Evolutionary conservation across 2,888 invertebrate species (phyloP).

Genomic region (Merodon equestris): DNA sequence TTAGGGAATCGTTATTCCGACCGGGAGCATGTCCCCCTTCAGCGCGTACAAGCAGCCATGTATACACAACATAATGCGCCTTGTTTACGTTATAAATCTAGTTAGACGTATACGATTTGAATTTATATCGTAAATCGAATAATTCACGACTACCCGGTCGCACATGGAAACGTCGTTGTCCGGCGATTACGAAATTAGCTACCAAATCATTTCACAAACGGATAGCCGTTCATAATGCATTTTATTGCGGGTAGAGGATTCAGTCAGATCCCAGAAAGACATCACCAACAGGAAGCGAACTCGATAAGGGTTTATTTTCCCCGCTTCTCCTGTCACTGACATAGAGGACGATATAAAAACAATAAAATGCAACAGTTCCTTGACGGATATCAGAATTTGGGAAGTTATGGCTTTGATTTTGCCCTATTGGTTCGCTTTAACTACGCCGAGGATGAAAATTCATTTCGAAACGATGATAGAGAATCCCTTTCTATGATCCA

Average conservation of each 20-base stretch:
- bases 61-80: not conserved
- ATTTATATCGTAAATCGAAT: constrained; percentile 66
- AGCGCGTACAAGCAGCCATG: constrained; percentile 2
- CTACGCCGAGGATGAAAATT: no score
- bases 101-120: constrained; percentile 57
- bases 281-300: no score
- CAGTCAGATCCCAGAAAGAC: no score
- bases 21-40: constrained; percentile 1
- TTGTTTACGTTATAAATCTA: constrained; percentile 57
- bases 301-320: no score
- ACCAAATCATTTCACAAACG: constrained; percentile 58
- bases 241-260: constrained; percentile 12
- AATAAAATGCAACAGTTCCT: no score
- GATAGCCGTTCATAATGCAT: constrained; percentile 57
- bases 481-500: no score
- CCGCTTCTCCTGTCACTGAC: no score
- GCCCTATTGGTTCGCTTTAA: no score
- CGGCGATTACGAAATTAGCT: constrained; percentile 54
- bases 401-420: no score
- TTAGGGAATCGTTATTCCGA: constrained; percentile 7
- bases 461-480: no score
- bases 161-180: constrained; percentile 6
- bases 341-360: no score
- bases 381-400: no score
- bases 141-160: constrained; percentile 64